These are phyloP conservation scores for Cetonia aurata DNA, from an alignment of 2,888 invertebrate species.

Conservation along the genomic window DNA sequence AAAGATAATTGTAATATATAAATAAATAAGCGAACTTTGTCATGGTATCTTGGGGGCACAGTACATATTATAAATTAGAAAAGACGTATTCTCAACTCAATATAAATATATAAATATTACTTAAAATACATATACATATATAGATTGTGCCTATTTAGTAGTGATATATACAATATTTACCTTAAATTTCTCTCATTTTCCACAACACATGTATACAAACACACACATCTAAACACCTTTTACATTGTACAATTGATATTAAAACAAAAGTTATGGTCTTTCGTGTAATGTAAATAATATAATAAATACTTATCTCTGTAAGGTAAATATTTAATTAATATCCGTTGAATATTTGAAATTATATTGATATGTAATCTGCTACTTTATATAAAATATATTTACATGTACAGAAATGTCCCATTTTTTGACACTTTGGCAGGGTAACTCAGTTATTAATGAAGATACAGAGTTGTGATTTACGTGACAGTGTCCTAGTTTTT, in stretches of 20 bases:
- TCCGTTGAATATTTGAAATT: slow-evolving; percentile 19
- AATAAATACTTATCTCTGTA: not conserved
- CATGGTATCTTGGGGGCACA: slow-evolving; percentile 41
- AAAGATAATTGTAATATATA: slow-evolving; percentile 17
- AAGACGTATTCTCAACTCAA: slow-evolving; percentile 37
- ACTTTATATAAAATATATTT: not conserved
- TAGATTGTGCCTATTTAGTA: slow-evolving; percentile 43
- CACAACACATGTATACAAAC: not conserved
- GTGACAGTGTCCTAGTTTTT: too few relatives aligned
- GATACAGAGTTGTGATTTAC: too few relatives aligned
- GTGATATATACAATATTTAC: not conserved
- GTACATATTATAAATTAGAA: slow-evolving; percentile 8
- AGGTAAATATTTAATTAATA: not conserved
- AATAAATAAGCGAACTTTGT: slow-evolving; percentile 26
- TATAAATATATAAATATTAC: slow-evolving; percentile 1
- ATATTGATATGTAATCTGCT: not conserved
- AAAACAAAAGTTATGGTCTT: slow-evolving; percentile 6
- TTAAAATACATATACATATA: slow-evolving; percentile 16
- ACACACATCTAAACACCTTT: not conserved
- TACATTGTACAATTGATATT: slow-evolving; percentile 31
- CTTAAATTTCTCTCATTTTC: not conserved
- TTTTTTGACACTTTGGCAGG: too few relatives aligned
- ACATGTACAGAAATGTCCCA: not conserved
- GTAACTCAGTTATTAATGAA: too few relatives aligned
- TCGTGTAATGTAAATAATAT: not conserved